Evolutionary conservation across 2,113 vertebrate genomes (phyloP).

Genomic region (Mionectes macconnelli): DNA sequence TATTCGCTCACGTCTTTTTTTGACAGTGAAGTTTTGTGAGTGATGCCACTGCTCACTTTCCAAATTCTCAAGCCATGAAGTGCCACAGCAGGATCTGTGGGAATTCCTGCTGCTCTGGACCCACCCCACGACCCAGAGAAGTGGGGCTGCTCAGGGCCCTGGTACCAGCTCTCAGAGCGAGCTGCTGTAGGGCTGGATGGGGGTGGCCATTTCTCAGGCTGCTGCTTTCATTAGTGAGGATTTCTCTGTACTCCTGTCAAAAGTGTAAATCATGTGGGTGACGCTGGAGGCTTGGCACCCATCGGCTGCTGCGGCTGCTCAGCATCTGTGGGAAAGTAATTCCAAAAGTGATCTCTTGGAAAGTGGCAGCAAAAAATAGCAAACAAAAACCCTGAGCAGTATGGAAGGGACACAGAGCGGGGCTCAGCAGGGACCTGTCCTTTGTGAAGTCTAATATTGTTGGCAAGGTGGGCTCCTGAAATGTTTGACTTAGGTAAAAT

Average conservation of each 20-base stretch:
- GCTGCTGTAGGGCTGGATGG: not conserved
- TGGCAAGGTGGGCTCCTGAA: not conserved
- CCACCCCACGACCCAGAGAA: rapidly evolving
- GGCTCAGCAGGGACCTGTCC: not conserved
- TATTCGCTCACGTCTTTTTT: not conserved
- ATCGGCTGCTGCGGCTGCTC: not conserved
- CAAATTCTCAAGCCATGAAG: not conserved
- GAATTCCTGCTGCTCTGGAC: not conserved
- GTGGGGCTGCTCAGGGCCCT: not conserved
- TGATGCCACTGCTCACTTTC: not conserved
- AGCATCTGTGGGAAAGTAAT: not conserved
- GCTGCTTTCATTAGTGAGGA: not conserved
- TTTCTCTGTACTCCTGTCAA: not conserved
- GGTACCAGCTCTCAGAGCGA: not conserved
- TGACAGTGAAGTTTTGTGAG: not conserved
- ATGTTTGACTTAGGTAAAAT: not conserved
- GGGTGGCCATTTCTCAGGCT: not conserved
- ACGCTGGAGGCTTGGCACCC: not conserved
- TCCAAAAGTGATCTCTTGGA: not conserved
- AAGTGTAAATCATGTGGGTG: not conserved
- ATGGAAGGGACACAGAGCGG: not conserved
- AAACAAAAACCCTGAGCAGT: not conserved
- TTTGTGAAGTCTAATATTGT: not conserved
- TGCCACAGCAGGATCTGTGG: not conserved
- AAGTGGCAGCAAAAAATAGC: not conserved